phyloP scores from a whole-genome alignment of 2,888 invertebrate species.

The Hirtodrosophila cameraria region DNA sequence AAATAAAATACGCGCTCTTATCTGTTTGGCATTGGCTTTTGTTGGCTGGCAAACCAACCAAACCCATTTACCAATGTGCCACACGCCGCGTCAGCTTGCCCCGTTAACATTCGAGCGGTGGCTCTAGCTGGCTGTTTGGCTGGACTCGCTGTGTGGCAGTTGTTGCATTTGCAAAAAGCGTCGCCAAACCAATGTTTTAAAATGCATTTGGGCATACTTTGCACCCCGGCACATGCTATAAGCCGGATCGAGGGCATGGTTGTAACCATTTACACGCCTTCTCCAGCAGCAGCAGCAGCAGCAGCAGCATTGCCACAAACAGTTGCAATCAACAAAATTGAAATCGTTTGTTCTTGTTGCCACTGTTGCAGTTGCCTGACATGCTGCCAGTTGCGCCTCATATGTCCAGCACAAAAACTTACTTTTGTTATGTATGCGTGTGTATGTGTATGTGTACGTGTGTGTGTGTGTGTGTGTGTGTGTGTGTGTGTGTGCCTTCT shows the following conservation, averaged over 20 bases:
- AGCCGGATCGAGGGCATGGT: conserved; percentile 50
- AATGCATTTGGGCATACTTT: conserved; percentile 74
- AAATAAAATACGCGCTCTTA: conserved; percentile 77
- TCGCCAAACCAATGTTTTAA: conserved; percentile 69
- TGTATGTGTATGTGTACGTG: too few species aligned
- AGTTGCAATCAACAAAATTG: conserved; percentile 73
- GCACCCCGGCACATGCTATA: conserved; percentile 62
- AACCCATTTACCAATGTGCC: conserved; percentile 30
- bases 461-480: too few species aligned
- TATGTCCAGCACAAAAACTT: conserved; percentile 44
- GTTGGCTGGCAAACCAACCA: too few species aligned
- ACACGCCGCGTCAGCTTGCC: conserved; percentile 27
- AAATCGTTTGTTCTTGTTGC: conserved; percentile 56
- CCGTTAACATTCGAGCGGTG: conserved; percentile 34
- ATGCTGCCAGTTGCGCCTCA: conserved; percentile 54
- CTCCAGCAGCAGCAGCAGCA: too few species aligned
- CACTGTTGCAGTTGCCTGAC: conserved; percentile 36
- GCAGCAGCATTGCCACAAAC: conserved; percentile 36
- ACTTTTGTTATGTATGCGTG: conserved; percentile 40
- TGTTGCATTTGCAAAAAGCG: conserved; percentile 27
- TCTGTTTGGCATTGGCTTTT: conserved; percentile 76
- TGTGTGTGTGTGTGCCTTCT: too few species aligned
- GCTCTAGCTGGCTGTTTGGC: too few species aligned
- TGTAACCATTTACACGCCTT: conserved; percentile 50
- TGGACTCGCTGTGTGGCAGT: conserved; percentile 1